Base-by-base conservation (phyloP, 2,797 vertebrate species). In the Chromobotia macracanthus region DNA sequence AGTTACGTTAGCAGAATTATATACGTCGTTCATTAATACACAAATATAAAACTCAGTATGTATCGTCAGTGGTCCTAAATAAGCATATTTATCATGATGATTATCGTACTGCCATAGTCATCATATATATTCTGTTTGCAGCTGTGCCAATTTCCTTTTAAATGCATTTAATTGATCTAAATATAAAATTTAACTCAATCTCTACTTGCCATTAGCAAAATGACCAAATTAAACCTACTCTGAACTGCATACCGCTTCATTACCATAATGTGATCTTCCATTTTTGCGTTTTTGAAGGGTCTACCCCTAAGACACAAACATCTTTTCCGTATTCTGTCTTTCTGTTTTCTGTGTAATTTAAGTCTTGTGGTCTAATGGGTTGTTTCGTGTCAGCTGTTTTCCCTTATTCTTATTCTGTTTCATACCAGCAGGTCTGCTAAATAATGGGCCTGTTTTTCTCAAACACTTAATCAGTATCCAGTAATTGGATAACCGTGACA, bases 401-500 rank as follows among this genome's bases (percentile, higher is more conserved):
- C 44, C 10, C 18, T 9, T 19, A 67, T 46, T 44, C 15, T 25
- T n/a, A 28, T 56, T 58, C 1, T 67, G 19, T 56, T 66, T 76
- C 23, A 5, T 25, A 3, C 25, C 23, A 67, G 23, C 18, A 56
- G 41, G 11, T 69, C 46, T 69, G 41, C 19, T 16, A 18, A 68
- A 25, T 23, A 35, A 41, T 60, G 23, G 4, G 38, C 44, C 38
- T 69, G 6, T 60, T 77, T 60, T 12, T 60, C 25, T 60, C 18
- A 35, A 77, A 77, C 65, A 60, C 41, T 60, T 60, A 68, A 77
- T 68, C 41, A 69, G 75, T 12, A 68, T 21, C 28, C 23, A 58
- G 75, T 77, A 68, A 77, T 69, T 38, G 35, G 65, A 50, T 77
- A 77, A 68, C 53, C 31, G 38, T 60, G 64, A 25, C 55, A 77